Conservation (phyloP, 2,888 invertebrate genomes). For the Cylindroiulus punctatus region DNA sequence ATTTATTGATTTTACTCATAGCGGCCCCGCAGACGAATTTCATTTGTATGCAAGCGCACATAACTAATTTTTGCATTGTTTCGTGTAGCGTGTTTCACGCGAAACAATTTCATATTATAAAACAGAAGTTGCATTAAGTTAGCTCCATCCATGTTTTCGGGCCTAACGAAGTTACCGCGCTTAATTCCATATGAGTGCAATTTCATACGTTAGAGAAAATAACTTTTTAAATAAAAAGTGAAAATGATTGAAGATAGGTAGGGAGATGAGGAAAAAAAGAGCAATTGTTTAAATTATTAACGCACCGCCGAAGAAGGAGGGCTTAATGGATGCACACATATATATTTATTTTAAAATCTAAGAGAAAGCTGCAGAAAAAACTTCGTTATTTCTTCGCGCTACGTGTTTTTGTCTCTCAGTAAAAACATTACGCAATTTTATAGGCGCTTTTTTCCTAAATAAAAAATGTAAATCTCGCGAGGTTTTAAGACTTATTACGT, state of each 20-base stretch:
- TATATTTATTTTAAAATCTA: constrained; percentile 1
- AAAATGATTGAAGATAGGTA: constrained; percentile 1
- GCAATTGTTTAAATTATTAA: not conserved
- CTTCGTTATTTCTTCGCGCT: not conserved
- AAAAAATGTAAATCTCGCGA: not conserved
- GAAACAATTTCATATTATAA: not conserved
- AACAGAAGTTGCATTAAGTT: not conserved
- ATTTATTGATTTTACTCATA: not conserved
- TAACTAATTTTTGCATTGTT: not conserved
- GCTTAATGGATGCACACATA: not conserved
- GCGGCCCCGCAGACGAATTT: not conserved
- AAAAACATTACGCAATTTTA: not conserved
- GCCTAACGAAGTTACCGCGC: not conserved
- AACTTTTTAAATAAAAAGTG: constrained; percentile 1
- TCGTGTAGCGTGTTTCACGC: not conserved
- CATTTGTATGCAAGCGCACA: not conserved
- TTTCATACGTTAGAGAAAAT: not conserved
- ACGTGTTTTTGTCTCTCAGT: not conserved
- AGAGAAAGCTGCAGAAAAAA: not conserved
- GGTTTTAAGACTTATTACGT: constrained; percentile 1
- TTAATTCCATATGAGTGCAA: not conserved
- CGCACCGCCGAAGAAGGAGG: not conserved
- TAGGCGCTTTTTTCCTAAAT: not conserved
- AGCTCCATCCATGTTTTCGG: not conserved
- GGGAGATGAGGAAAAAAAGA: not conserved